Evolutionary conservation across 1,140 invertebrate species (phyloP).

Genomic region (Probaryconus sp.): DNA sequence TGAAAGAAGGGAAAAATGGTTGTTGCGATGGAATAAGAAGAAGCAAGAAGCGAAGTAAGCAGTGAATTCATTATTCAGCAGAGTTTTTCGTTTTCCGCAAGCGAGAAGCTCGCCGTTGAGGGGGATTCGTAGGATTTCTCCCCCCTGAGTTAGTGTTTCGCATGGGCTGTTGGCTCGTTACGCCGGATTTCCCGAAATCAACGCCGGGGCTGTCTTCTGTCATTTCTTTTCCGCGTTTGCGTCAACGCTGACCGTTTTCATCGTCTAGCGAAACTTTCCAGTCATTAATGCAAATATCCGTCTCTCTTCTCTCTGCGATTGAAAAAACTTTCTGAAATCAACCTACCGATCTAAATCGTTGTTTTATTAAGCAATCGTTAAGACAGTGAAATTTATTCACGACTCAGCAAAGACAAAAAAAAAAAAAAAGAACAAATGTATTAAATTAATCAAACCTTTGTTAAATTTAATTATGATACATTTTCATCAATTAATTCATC

Average conservation of each 20-base stretch:
- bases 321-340: constrained; percentile 6
- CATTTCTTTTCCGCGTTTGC: constrained; percentile 61
- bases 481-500: too few relatives aligned
- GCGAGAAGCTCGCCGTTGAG: background rate
- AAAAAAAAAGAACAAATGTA: too few relatives aligned
- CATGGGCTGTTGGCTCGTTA: constrained; percentile 60
- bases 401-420: too few relatives aligned
- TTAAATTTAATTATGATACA: too few relatives aligned
- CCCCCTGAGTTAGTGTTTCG: constrained; percentile 45
- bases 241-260: constrained; percentile 55
- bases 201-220: constrained; percentile 44
- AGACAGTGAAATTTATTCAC: too few relatives aligned
- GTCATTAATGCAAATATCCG: constrained; percentile 61
- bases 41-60: too few relatives aligned
- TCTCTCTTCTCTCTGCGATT: constrained; percentile 11
- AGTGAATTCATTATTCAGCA: constrained; percentile 26
- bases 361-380: too few relatives aligned
- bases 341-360: too few relatives aligned
- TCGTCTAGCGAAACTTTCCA: constrained; percentile 50
- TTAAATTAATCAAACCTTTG: too few relatives aligned
- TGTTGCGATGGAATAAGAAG: too few relatives aligned
- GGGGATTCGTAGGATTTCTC: constrained; percentile 35
- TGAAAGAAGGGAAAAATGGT: too few relatives aligned
- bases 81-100: constrained; percentile 46
- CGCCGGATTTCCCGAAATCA: constrained; percentile 58